Base-by-base conservation (phyloP, 2,797 vertebrate genomes). In the Heterohyrax brucei region DNA sequence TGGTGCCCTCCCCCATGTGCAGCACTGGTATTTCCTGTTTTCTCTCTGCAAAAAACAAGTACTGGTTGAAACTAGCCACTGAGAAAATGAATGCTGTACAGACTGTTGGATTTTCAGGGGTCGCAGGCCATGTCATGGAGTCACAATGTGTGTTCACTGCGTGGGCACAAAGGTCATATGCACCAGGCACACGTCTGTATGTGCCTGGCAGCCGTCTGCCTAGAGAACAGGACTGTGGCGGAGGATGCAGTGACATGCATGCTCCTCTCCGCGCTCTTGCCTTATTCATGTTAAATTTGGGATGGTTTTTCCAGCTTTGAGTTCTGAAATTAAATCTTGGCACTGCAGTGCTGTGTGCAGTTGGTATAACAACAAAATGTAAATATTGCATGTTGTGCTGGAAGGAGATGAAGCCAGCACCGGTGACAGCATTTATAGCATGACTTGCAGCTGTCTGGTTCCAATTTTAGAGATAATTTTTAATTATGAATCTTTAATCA, bases 351-450 rank as follows among this genome's bases (percentile, higher is more conserved):
- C 33, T 91, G 56, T 91, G 56, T 77, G 56, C 61, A 77, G 86
- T 68, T 88, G 84, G 46, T 94, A 44, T 64, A 83, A 91, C 18
- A 21, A 56, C 72, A 84, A 72, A 92, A 87, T 48, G 72, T 61
- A 77, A 81, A 77, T 39, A 48, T 70, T 72, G 28, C 64, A 21
- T 28, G 53, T 80, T 79, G 33, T 10, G 26, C 79, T 89, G 19
- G 44, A 48, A 94, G 81, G 82, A 62, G 14, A 3, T 10, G 48
- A 68, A 39, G 82, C 53, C 33, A 13, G 4, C 14, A 0, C 53
- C 50, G 4, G 12, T 56, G 78, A 30, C 22, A 61, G 70, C 59
- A 8, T 78, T 50, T 24, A 73, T 48, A 30, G 85, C 10, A 0
- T 33, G 50, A 26, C 66, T 18, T 39, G 12, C 30, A 59, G 77